Percentiles rank a stretch among this genome's conserved stretches.
Conservation (phyloP, 2,888 invertebrate species). For the Drosophila meridionalis region DNA sequence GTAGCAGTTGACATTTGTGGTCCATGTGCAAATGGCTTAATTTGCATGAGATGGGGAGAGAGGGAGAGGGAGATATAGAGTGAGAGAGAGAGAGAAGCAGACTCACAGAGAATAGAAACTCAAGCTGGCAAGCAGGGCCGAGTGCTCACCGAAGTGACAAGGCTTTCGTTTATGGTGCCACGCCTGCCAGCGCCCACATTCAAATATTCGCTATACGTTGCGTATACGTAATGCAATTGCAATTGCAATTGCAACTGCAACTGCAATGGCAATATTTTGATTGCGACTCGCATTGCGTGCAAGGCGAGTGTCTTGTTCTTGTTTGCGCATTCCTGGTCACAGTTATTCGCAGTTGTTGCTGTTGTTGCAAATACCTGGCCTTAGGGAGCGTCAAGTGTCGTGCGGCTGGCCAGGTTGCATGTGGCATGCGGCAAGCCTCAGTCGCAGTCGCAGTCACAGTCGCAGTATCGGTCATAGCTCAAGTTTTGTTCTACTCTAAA, state of each 20-base stretch:
- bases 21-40: constrained; percentile 51
- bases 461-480: constrained; percentile 21
- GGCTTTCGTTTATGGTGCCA: constrained; percentile 37
- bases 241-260: constrained; percentile 38
- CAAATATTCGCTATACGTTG: constrained; percentile 33
- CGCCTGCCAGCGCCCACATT: constrained; percentile 29
- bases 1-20: constrained; percentile 31
- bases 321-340: constrained; percentile 70
- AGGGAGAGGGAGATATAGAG: neutral
- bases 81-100: neutral
- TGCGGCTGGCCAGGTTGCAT: constrained; percentile 30
- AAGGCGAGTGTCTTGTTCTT: constrained; percentile 70
- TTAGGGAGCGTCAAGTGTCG: constrained; percentile 69
- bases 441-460: constrained; percentile 11
- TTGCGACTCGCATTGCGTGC: constrained; percentile 58
- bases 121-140: constrained; percentile 45
- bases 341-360: constrained; percentile 43
- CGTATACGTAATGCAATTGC: constrained; percentile 62
- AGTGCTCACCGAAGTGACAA: constrained; percentile 60
- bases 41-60: constrained; percentile 11
- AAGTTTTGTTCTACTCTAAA: constrained; percentile 26
- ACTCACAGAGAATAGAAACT: neutral
- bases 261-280: constrained; percentile 27
- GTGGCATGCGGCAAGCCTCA: constrained; percentile 24
- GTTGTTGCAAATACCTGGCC: constrained; percentile 63